Conservation (phyloP, 2,888 invertebrate species). For the Heliconius ethilla region DNA sequence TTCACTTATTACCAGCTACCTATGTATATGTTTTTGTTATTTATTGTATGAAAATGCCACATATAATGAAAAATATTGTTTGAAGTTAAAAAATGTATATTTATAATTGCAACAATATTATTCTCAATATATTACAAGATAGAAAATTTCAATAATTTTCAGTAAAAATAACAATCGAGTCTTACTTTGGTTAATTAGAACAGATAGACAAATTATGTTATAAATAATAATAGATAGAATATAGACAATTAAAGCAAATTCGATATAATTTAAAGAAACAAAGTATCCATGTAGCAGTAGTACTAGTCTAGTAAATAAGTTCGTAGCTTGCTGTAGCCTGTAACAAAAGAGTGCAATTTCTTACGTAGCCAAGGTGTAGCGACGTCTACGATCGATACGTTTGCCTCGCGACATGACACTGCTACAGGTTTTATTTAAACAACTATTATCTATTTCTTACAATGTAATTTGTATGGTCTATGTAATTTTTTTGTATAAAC, state of each 20-base stretch:
- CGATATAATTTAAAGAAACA: not conserved
- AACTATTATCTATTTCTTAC: conserved; percentile 41
- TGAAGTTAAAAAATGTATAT: not conserved
- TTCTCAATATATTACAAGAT: too few species aligned
- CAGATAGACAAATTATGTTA: too few species aligned
- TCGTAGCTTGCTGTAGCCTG: conserved; percentile 35
- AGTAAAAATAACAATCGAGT: too few species aligned
- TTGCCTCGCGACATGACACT: conserved; percentile 71
- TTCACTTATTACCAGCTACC: not conserved
- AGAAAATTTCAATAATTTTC: too few species aligned
- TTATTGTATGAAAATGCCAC: not conserved
- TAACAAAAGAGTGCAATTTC: conserved; percentile 59
- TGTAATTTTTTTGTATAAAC: not conserved
- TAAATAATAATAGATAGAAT: not conserved
- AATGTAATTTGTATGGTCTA: not conserved
- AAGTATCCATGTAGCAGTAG: not conserved
- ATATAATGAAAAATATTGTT: not conserved
- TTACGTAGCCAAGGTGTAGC: conserved; percentile 70
- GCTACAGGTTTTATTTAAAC: conserved; percentile 66
- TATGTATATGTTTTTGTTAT: not conserved
- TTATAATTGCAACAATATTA: not conserved
- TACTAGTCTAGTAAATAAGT: too few species aligned
- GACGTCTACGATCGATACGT: conserved; percentile 74
- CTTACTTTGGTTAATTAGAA: too few species aligned
- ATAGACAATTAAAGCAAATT: not conserved